phyloP scores from a whole-genome alignment of 2,888 invertebrate genomes.

The Baccha elongata region DNA sequence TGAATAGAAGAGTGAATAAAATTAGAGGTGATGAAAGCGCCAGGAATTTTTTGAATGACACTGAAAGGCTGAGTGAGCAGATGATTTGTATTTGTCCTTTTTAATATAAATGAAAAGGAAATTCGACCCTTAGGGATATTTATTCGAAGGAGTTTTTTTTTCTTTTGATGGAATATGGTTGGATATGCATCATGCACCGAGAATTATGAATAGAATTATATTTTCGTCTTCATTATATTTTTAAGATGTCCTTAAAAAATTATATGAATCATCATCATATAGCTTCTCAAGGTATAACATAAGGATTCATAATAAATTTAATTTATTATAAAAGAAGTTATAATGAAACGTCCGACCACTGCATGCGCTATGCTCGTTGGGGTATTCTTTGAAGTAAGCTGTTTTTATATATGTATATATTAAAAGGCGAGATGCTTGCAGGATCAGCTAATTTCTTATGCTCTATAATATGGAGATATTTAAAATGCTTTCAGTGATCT shows the following conservation, averaged over 20 bases:
- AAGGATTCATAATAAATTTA: conserved; percentile 37
- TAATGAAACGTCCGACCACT: conserved; percentile 8
- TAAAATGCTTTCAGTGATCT: no score
- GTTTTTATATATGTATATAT: no score
- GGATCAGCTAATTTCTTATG: no score
- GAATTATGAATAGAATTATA: conserved; percentile 45
- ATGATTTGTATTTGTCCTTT: conserved; percentile 47
- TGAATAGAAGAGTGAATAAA: conserved; percentile 51
- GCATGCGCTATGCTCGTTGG: conserved; percentile 11
- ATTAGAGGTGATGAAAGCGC: conserved; percentile 52
- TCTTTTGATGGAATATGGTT: background rate
- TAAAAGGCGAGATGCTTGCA: background rate
- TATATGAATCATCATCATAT: conserved; percentile 8
- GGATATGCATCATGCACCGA: conserved; percentile 49
- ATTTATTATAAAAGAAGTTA: conserved; percentile 19
- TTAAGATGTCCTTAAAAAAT: conserved; percentile 43
- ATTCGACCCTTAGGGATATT: background rate
- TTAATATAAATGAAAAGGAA: conserved; percentile 22
- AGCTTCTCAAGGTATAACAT: conserved; percentile 7
- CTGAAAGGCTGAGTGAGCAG: conserved; percentile 44
- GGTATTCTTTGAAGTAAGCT: conserved; percentile 36
- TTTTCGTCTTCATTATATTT: conserved; percentile 57
- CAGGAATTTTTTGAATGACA: conserved; percentile 38
- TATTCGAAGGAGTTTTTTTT: conserved; percentile 19
- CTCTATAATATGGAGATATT: no score